phyloP scores from a whole-genome alignment of 2,113 vertebrate genomes.

The Prunella himalayana region DNA sequence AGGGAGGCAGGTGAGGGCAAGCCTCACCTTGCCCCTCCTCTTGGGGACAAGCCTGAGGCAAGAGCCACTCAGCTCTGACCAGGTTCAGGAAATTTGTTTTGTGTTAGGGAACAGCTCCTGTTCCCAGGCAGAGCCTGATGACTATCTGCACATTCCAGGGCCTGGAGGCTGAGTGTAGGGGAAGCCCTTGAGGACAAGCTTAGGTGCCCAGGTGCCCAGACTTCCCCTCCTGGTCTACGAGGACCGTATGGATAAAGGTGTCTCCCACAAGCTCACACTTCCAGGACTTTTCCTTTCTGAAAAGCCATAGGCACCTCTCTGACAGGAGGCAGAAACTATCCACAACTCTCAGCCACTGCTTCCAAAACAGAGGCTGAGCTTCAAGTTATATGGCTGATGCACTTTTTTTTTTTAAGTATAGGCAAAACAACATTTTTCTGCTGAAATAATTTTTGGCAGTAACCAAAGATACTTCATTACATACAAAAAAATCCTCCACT shows the following conservation, averaged over 20 bases:
- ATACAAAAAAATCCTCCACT: background rate
- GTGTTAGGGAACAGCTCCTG: background rate
- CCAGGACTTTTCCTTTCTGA: background rate
- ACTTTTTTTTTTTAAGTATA: background rate
- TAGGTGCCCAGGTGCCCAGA: background rate
- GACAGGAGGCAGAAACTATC: background rate
- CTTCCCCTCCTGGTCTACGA: background rate
- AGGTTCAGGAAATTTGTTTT: background rate
- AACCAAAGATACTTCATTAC: background rate
- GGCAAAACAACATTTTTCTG: background rate
- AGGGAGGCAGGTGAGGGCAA: background rate
- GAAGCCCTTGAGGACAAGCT: background rate
- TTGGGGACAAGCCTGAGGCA: background rate
- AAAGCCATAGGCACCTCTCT: background rate
- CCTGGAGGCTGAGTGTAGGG: background rate
- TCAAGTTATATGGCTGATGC: background rate
- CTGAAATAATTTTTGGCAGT: background rate
- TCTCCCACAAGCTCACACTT: background rate
- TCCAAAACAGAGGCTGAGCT: background rate
- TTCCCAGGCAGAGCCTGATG: background rate
- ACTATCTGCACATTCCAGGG: background rate
- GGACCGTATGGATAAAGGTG: background rate
- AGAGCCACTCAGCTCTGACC: background rate
- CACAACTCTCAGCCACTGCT: background rate
- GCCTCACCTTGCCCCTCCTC: background rate